Evolutionary conservation across 2,113 vertebrate species (phyloP).

Genomic region (Phoenicopterus ruber): DNA sequence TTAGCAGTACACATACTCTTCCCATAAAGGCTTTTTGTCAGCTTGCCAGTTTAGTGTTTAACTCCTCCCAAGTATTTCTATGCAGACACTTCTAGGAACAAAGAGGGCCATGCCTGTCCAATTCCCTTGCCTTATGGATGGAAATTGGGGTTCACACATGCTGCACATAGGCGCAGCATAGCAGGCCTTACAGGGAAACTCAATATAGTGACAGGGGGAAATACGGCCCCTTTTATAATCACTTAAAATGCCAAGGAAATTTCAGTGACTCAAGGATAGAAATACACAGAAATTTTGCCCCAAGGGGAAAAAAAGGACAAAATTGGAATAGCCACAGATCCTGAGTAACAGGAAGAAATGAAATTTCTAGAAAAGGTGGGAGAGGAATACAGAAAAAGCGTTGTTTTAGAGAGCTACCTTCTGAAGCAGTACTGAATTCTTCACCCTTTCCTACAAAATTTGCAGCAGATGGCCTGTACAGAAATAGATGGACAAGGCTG

Average conservation of each 20-base stretch:
- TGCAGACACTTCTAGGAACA: conserved; percentile 22
- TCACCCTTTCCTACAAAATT: neutral
- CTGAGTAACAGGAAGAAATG: neutral
- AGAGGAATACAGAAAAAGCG: neutral
- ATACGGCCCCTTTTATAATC: neutral
- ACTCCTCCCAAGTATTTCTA: conserved; percentile 13
- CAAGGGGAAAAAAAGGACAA: rapidly evolving
- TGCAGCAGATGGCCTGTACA: neutral
- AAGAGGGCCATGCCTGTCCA: neutral
- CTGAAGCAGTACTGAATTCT: neutral
- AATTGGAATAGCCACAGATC: neutral
- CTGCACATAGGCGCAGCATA: rapidly evolving
- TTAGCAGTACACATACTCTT: conserved; percentile 36
- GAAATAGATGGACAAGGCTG: neutral
- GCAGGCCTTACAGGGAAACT: neutral
- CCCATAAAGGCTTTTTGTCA: conserved; percentile 35
- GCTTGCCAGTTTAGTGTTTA: neutral
- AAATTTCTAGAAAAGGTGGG: neutral
- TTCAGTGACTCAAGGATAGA: neutral
- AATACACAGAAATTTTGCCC: neutral
- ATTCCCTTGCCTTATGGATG: neutral
- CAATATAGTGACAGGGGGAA: rapidly evolving
- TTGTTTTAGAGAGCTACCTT: neutral
- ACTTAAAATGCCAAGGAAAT: neutral
- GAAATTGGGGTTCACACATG: neutral